Evolutionary conservation across 1,140 invertebrate species (phyloP).

Genomic region (Leptopilina boulardi): DNA sequence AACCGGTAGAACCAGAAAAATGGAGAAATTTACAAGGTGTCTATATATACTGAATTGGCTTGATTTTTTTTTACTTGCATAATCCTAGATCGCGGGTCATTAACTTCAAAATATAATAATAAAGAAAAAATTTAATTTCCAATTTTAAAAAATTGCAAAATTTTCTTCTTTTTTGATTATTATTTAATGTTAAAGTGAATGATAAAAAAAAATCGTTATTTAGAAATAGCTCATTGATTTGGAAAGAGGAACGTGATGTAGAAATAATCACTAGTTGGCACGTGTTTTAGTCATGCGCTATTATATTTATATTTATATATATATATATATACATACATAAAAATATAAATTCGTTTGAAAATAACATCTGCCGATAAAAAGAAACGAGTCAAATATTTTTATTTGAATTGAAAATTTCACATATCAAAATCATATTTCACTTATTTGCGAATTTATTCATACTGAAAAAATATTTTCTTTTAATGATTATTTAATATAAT

Average conservation of each 20-base stretch:
- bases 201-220: neutral
- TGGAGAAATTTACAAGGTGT: neutral
- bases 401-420: too few species aligned
- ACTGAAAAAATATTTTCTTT: too few species aligned
- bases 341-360: neutral
- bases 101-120: neutral
- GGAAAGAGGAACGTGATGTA: slow-evolving; percentile 13
- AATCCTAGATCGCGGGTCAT: neutral
- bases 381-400: too few species aligned
- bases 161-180: neutral
- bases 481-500: too few species aligned
- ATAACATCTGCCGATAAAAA: neutral
- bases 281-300: neutral
- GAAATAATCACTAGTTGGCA: slow-evolving; percentile 15
- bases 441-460: too few species aligned
- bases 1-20: neutral
- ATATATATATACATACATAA: too few species aligned
- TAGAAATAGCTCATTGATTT: slow-evolving; percentile 17
- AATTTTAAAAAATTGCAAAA: neutral
- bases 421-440: too few species aligned
- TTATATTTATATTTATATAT: neutral
- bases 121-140: neutral
- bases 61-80: neutral
- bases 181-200: neutral
- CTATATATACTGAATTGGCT: neutral